A percentile compares a stretch with the other conserved stretches of the same genome.
phyloP scores from a whole-genome alignment of 2,113 vertebrate species.

The Notothenia coriiceps region DNA sequence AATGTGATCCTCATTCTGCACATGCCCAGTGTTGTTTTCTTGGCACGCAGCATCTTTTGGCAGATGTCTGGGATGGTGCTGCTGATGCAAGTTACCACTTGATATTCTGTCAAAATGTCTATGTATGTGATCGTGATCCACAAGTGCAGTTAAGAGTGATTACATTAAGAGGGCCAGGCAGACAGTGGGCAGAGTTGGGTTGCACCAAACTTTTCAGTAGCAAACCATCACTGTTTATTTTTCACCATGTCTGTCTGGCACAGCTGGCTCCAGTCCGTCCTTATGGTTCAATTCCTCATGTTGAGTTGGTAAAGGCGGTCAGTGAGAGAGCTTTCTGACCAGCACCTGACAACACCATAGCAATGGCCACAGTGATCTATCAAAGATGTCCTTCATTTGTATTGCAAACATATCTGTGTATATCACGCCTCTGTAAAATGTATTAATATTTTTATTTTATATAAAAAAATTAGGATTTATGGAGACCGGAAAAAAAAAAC shows the following conservation, averaged over 20 bases:
- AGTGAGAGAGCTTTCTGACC: not conserved
- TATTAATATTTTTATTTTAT: too few species aligned
- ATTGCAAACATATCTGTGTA: not conserved
- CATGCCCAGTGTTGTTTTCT: slow-evolving; percentile 63
- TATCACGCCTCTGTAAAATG: not conserved
- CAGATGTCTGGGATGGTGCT: slow-evolving; percentile 61
- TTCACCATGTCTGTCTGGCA: slow-evolving; percentile 12
- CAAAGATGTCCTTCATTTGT: not conserved
- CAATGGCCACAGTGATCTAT: not conserved
- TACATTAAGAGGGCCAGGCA: slow-evolving; percentile 1
- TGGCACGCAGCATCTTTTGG: slow-evolving; percentile 39
- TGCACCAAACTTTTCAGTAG: not conserved
- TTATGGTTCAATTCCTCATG: slow-evolving; percentile 12
- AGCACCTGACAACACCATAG: not conserved
- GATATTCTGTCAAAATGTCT: slow-evolving; percentile 27
- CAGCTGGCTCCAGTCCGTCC: slow-evolving; percentile 5
- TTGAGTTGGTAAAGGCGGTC: not conserved
- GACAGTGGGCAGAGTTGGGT: not conserved
- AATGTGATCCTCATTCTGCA: slow-evolving; percentile 65
- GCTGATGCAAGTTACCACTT: slow-evolving; percentile 58
- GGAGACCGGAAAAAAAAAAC: too few species aligned
- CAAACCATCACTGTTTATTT: slow-evolving; percentile 18
- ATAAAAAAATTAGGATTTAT: too few species aligned
- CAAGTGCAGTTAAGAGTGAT: slow-evolving; percentile 19
- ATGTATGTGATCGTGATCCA: slow-evolving; percentile 8